Percentiles rank a stretch among this genome's conserved stretches.
Conservation (phyloP, 2,113 vertebrate genomes). For the human (Homo sapiens) region DNA sequence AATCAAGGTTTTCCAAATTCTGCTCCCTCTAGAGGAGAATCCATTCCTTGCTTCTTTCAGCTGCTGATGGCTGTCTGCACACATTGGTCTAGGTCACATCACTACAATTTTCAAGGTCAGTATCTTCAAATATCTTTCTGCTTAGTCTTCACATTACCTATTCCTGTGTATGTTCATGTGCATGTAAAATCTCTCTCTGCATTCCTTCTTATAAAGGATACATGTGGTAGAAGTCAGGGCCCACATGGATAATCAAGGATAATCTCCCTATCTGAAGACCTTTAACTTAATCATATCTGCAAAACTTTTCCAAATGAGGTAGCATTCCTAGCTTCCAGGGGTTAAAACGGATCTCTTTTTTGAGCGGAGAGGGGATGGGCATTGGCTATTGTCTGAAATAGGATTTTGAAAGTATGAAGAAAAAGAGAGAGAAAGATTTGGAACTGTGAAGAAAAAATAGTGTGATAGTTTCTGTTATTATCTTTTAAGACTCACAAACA, state of each 20-base stretch:
- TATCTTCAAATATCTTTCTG: not conserved
- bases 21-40: not conserved
- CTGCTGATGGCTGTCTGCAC: not conserved
- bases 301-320: not conserved
- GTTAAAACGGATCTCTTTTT: not conserved
- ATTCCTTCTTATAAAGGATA: not conserved
- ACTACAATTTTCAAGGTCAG: not conserved
- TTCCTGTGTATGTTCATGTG: not conserved
- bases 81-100: not conserved
- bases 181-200: not conserved
- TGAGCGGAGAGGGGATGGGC: rapidly evolving
- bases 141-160: not conserved
- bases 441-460: not conserved
- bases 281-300: not conserved
- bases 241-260: not conserved
- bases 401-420: not conserved
- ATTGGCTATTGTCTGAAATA: not conserved
- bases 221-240: not conserved
- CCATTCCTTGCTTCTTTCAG: not conserved
- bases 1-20: not conserved
- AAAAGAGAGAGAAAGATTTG: not conserved
- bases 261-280: not conserved
- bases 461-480: not conserved
- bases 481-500: not conserved
- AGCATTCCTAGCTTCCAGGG: not conserved